Evolutionary conservation across 2,113 vertebrate species (phyloP).

Genomic region (Excalfactoria chinensis): DNA sequence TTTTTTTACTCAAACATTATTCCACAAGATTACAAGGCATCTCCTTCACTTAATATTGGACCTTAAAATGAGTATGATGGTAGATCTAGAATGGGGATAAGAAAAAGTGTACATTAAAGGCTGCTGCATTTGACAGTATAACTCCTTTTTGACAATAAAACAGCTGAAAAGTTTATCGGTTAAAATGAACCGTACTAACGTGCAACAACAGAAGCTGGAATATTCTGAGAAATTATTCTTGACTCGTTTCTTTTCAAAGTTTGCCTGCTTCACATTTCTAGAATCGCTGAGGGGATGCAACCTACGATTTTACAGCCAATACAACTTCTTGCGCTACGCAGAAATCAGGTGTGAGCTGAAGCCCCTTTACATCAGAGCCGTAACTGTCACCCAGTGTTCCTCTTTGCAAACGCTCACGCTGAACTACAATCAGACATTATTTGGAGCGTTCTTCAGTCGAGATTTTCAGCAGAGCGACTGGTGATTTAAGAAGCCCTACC

Average conservation of each 20-base stretch:
- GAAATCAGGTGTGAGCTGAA: not conserved
- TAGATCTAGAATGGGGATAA: not conserved
- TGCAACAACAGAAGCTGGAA: conserved; percentile 16
- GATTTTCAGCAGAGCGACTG: not conserved
- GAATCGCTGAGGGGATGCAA: not conserved
- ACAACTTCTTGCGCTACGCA: not conserved
- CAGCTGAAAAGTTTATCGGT: not conserved
- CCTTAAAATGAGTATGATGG: not conserved
- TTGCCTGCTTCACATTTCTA: not conserved
- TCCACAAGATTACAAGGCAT: conserved; percentile 52
- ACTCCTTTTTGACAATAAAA: not conserved
- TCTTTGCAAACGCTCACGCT: not conserved
- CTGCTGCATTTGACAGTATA: not conserved
- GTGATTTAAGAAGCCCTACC: not conserved
- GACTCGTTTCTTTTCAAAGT: not conserved
- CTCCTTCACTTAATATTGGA: conserved; percentile 64
- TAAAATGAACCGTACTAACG: not conserved
- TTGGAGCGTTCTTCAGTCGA: not conserved
- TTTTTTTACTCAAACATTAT: conserved; percentile 23
- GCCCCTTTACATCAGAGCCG: not conserved
- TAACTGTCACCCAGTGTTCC: not conserved
- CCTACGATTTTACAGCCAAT: not conserved
- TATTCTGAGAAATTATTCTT: not conserved
- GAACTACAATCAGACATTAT: not conserved
- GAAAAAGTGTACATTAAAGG: not conserved